Base-by-base conservation (phyloP, 2,113 vertebrate genomes). In the Otis tarda region DNA sequence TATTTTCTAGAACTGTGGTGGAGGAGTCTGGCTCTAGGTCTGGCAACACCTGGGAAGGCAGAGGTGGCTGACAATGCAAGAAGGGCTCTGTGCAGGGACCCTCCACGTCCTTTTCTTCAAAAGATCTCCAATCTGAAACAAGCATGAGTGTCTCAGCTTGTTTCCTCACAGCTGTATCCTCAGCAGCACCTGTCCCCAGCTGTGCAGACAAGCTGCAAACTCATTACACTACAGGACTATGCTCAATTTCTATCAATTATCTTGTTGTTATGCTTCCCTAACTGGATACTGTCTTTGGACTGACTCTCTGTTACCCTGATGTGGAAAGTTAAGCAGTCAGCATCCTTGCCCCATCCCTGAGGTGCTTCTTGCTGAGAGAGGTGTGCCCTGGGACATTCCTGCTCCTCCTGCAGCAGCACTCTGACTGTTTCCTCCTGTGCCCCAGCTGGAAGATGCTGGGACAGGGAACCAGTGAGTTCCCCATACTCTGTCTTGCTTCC, bases 371-470 rank as follows among this genome's bases (percentile, higher is more conserved):
- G 61, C 22, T 70, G 30, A 33, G 24, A 45, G 52, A 71, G 14
- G 16, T 27, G 33, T 69, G 50, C 31, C 35, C 49, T 49, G 23
- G 67, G 31, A 37, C 35, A 52, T 10, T 47, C 23, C n/a, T 61
- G 37, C 52, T 69, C 45, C 5, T 50, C 60, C 69, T 90, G 56
- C 45, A 92, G 15, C 28, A 55, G 45, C 70, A 86, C 23, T 25
- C 33, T 21, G 27, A 31, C 45, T 50, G n/a, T 1, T 7, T 12
- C 30, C 45, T 52, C 35, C 71, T 0, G 0, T 53, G 57, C 35
- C 69, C 43, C 52, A 43, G 33, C 1, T 77, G 56, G 64, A 64
- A 94, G 14, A 43, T 39, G 37, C 10, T 14, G 30, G 80, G 35
- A 65, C 43, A 80, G n/a, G 45, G 37, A 73, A 50, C 9, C 14